phyloP scores from a whole-genome alignment of 2,113 vertebrate species.

The Halcyon senegalensis region DNA sequence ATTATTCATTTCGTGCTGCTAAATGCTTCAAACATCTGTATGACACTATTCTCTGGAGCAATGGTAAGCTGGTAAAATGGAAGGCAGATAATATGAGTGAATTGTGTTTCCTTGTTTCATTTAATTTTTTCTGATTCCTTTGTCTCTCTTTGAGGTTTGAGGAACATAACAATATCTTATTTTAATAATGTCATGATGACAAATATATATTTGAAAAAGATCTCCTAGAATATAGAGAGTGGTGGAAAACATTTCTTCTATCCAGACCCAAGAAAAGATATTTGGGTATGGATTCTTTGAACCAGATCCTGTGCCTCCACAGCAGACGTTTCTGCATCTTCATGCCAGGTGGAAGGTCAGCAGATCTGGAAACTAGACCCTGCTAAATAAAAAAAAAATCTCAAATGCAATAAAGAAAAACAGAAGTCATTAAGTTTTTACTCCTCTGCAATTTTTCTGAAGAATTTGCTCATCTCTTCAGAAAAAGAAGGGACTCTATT shows the following conservation, averaged over 20 bases:
- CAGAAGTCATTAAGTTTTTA: background rate
- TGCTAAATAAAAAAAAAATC: background rate
- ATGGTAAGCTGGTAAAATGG: background rate
- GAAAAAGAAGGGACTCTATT: background rate
- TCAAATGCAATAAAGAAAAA: background rate
- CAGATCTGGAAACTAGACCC: background rate
- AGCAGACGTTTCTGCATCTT: background rate
- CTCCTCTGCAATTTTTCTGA: background rate
- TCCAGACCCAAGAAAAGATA: background rate
- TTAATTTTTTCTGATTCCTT: background rate
- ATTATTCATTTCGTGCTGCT: background rate
- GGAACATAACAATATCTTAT: background rate
- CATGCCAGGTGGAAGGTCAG: background rate
- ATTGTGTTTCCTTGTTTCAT: background rate
- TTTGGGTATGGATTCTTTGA: background rate
- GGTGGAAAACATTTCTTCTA: background rate
- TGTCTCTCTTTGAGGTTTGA: background rate
- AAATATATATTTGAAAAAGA: background rate
- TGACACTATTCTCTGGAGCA: background rate
- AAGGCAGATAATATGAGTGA: background rate
- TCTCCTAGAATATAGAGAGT: background rate
- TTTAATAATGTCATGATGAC: background rate
- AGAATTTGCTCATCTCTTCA: background rate
- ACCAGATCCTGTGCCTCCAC: background rate
- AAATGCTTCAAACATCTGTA: background rate